Evolutionary conservation across 2,888 invertebrate species (phyloP).

Genomic region (Dynastes grantii): DNA sequence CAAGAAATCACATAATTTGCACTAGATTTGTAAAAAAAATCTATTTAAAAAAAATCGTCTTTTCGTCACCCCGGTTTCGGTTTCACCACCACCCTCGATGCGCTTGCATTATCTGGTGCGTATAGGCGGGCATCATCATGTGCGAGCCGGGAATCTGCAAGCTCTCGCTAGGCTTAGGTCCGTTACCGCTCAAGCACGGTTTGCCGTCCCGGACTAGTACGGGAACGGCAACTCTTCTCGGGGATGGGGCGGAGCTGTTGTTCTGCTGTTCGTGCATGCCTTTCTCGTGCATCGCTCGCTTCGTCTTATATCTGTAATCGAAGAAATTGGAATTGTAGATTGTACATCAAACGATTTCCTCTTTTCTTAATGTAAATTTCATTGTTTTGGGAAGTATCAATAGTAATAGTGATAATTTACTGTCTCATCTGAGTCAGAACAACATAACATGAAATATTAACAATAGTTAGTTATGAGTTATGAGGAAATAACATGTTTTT

Average conservation of each 20-base stretch:
- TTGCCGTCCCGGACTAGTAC: constrained; percentile 96
- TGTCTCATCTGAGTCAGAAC: no score
- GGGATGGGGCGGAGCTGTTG: constrained; percentile 77
- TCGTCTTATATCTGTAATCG: constrained; percentile 88
- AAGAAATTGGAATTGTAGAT: neutral
- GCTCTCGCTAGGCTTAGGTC: constrained; percentile 61
- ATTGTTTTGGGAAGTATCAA: no score
- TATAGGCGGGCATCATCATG: constrained; percentile 67
- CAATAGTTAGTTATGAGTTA: no score
- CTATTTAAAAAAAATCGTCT: constrained; percentile 32
- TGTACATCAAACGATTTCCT: neutral
- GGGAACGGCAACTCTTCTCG: constrained; percentile 93
- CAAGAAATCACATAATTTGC: constrained; percentile 48
- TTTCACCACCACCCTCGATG: constrained; percentile 69
- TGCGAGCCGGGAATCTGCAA: constrained; percentile 63
- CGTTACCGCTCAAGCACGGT: constrained; percentile 81
- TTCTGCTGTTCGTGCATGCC: constrained; percentile 77
- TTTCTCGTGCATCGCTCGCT: constrained; percentile 96
- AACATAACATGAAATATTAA: no score
- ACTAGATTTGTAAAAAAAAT: constrained; percentile 44
- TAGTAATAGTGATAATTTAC: no score
- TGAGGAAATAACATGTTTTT: no score
- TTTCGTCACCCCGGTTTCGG: neutral
- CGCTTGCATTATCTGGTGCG: constrained; percentile 70
- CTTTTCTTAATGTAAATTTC: neutral